Conservation (phyloP, 2,888 invertebrate genomes). For the Drosophila infuscata region DNA sequence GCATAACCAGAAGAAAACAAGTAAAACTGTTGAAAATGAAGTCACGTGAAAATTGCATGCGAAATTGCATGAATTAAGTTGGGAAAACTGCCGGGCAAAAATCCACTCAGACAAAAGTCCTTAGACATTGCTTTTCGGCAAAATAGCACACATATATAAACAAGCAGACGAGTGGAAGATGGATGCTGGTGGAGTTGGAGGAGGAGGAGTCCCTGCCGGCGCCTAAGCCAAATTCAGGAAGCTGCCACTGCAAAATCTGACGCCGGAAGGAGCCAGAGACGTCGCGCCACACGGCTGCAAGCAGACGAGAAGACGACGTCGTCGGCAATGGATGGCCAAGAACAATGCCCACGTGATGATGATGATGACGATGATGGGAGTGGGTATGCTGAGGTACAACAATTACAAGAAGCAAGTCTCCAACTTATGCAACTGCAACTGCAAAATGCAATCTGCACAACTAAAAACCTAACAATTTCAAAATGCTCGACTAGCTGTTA, state of each 20-base stretch:
- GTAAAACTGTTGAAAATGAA: slow-evolving; percentile 41
- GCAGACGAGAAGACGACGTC: slow-evolving; percentile 27
- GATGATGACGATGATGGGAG: slow-evolving; percentile 29
- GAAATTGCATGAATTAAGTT: slow-evolving; percentile 77
- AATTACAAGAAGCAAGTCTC: slow-evolving; percentile 63
- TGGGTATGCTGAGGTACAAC: slow-evolving; percentile 37
- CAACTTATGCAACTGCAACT: slow-evolving; percentile 54
- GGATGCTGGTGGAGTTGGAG: neutral
- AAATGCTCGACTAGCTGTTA: slow-evolving; percentile 6
- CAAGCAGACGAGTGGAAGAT: slow-evolving; percentile 28
- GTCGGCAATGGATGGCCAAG: slow-evolving; percentile 55
- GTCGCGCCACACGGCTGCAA: slow-evolving; percentile 45
- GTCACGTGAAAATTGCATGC: slow-evolving; percentile 68
- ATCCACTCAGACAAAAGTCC: slow-evolving; percentile 84
- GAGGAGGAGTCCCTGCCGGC: slow-evolving; percentile 3
- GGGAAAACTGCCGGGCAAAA: slow-evolving; percentile 50
- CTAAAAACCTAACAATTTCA: neutral
- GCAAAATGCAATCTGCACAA: slow-evolving; percentile 60
- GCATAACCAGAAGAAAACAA: slow-evolving; percentile 12
- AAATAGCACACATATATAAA: slow-evolving; percentile 64
- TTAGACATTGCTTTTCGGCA: slow-evolving; percentile 83
- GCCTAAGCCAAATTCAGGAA: slow-evolving; percentile 73
- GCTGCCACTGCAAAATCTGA: slow-evolving; percentile 71
- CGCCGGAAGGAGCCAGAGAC: slow-evolving; percentile 65
- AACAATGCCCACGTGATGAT: slow-evolving; percentile 64